These are phyloP conservation scores for Perognathus longimembris DNA, from an alignment of 2,113 vertebrate species.

Conservation along the genomic window DNA sequence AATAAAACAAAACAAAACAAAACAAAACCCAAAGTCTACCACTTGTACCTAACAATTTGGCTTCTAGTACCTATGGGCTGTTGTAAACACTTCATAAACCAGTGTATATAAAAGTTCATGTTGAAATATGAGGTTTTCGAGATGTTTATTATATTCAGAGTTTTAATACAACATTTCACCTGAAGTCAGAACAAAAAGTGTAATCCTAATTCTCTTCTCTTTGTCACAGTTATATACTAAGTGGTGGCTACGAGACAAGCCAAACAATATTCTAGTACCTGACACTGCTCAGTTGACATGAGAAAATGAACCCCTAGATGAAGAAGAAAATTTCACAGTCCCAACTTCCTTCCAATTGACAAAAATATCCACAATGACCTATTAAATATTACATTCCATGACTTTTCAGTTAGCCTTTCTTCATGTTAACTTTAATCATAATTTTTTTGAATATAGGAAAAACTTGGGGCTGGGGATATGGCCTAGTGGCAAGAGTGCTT, in stretches of 20 bases:
- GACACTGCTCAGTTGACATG: neutral
- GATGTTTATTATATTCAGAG: neutral
- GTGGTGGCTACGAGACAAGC: neutral
- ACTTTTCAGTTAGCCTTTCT: neutral
- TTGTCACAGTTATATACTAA: neutral
- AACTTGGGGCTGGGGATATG: neutral
- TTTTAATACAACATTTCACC: neutral
- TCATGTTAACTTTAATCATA: neutral
- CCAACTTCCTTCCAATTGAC: neutral
- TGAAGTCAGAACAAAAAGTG: slow-evolving; percentile 24
- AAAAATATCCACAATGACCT: neutral
- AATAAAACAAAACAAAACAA: too few relatives aligned
- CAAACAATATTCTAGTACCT: neutral
- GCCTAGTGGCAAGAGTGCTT: too few relatives aligned
- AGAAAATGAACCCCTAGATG: too few relatives aligned
- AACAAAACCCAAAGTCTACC: too few relatives aligned
- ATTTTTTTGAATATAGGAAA: neutral
- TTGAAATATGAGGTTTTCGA: neutral
- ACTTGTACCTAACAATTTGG: neutral
- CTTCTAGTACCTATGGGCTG: neutral
- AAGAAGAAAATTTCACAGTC: neutral
- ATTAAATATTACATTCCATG: neutral
- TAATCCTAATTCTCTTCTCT: neutral
- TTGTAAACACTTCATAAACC: neutral
- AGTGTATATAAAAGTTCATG: neutral